Evolutionary conservation across 1,140 invertebrate genomes (phyloP).

Genomic region (Condylostylus longicornis): DNA sequence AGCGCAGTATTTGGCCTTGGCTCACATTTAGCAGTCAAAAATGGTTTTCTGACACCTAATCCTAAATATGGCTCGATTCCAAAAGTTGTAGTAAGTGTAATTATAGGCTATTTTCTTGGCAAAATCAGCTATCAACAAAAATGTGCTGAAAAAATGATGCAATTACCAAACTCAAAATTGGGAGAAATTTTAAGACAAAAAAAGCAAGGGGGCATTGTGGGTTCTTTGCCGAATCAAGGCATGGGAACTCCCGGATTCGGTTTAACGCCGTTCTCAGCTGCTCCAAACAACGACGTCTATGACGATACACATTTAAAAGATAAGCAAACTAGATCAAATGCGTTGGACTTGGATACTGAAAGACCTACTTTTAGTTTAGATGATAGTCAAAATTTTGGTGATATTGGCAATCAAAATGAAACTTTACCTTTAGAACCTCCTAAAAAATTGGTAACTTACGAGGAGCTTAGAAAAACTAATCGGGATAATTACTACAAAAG

Average conservation of each 20-base stretch:
- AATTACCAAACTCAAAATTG: constrained; percentile 37
- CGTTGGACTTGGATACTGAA: constrained; percentile 33
- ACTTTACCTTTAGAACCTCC: constrained; percentile 18
- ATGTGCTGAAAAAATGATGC: constrained; percentile 61
- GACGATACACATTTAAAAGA: constrained; percentile 23
- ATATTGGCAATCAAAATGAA: constrained; percentile 11
- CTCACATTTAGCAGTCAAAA: constrained; percentile 45
- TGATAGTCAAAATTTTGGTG: constrained; percentile 17
- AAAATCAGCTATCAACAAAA: constrained; percentile 57
- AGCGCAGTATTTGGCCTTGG: constrained; percentile 40
- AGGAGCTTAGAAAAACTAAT: constrained; percentile 42
- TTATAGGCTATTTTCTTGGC: constrained; percentile 57
- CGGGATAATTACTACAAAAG: constrained; percentile 39
- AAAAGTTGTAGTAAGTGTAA: constrained; percentile 44
- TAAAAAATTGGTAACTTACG: constrained; percentile 36
- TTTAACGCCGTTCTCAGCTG: constrained; percentile 32
- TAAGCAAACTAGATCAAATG: constrained; percentile 14
- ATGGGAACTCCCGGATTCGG: constrained; percentile 33
- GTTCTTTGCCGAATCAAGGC: constrained; percentile 27
- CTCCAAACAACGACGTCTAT: constrained; percentile 27
- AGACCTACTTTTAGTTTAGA: constrained; percentile 31
- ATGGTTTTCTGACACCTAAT: constrained; percentile 34
- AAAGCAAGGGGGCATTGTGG: constrained; percentile 16
- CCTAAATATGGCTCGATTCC: constrained; percentile 46
- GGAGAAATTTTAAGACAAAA: constrained; percentile 23